Base-by-base conservation (phyloP, 1,140 invertebrate species). In the Fopius arisanus region DNA sequence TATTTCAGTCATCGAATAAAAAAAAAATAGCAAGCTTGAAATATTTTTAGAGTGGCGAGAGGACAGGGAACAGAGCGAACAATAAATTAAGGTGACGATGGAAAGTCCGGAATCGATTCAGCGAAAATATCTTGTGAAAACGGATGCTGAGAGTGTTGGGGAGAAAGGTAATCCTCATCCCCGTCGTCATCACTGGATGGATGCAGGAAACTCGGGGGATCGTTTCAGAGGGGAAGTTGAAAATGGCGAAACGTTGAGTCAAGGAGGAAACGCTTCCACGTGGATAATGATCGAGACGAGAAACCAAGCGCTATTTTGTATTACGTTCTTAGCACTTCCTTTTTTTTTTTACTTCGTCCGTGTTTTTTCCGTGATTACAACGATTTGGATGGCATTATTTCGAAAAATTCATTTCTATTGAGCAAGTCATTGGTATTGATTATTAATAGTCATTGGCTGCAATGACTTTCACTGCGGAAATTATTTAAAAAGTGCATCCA, bases 261-360 rank as follows among this genome's bases (percentile, higher is more conserved):
- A 43, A 48, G 37, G 21, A 68, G 67, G 37, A 48, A 68, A 40
- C 21, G 31, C 67, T 68, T 48, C 43, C 68, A 70, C 51, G 31
- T 51, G 68, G 68, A 59, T 70, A 70, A 70, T 70, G 68, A 70
- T 59, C 68, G 68, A 70, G 51, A 59, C 51, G 16, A 48, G 43
- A 70, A 21, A 29, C 68, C 33, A 19, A 23, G 68, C 51, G 62
- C 68, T 48, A 72, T 28, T 23, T 37, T 31, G 43, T 54, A 71
- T 40, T 59, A 63, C 51, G 12, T 33, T 29, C 23, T 48, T 23
- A 14, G 5, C 33, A 12, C 67, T 62, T 40, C 62, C 62, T 63
- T 40, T 41, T 28, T 19, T 12, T 63, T 40, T 41, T 28, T 19
- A 5, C 12, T 70, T 16, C 26, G 51, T 68, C 23, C 40, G 6